Conservation (phyloP, 2,113 vertebrate species). For the Motacilla alba region DNA sequence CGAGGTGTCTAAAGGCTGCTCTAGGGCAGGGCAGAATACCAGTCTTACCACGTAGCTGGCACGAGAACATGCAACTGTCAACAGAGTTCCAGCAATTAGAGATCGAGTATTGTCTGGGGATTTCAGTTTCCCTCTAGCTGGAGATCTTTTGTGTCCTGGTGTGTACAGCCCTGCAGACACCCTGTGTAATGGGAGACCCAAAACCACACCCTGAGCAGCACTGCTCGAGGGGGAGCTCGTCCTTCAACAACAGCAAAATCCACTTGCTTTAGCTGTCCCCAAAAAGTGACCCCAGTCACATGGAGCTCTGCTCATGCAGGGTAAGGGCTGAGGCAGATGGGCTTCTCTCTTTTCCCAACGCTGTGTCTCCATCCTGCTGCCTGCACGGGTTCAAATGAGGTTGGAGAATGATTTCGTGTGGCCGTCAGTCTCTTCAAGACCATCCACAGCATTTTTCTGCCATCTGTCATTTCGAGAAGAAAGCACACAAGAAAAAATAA, state of each 20-base stretch:
- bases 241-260: background rate
- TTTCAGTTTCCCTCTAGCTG: background rate
- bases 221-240: rapidly evolving
- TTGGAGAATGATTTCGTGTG: background rate
- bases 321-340: background rate
- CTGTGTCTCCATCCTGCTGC: background rate
- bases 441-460: constrained; percentile 32
- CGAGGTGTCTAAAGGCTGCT: background rate
- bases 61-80: background rate
- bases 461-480: constrained; percentile 53
- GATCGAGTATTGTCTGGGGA: background rate
- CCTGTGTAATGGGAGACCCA: background rate
- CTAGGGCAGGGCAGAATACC: background rate
- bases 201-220: background rate
- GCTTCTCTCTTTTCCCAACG: background rate
- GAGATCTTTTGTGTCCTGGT: background rate
- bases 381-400: background rate
- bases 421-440: constrained; percentile 14
- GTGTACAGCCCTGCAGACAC: background rate
- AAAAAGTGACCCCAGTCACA: background rate
- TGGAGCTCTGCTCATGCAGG: background rate
- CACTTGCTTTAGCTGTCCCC: background rate
- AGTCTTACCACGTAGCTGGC: background rate
- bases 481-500: constrained; percentile 42
- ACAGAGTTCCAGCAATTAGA: background rate